A percentile compares a stretch with the other conserved stretches of the same genome.
Evolutionary conservation across 2,113 vertebrate genomes (phyloP).

Genomic region (Megaceryle torquata): DNA sequence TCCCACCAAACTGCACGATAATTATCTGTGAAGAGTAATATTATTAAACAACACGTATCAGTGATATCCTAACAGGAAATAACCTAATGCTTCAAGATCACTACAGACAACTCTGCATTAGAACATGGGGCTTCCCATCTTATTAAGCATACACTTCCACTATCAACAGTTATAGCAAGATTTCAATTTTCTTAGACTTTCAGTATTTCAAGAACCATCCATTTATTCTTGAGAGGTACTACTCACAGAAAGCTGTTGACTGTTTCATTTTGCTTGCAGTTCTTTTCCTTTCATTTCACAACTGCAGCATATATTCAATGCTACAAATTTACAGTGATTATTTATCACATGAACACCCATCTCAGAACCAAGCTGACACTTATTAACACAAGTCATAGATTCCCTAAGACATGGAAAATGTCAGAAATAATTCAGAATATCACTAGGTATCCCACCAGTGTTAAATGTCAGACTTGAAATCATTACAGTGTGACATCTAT

Average conservation of each 20-base stretch:
- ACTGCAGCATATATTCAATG: not conserved
- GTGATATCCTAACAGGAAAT: not conserved
- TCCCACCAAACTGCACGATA: constrained; percentile 97
- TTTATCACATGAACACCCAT: not conserved
- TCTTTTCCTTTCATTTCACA: not conserved
- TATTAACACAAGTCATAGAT: not conserved
- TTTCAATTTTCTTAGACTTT: not conserved
- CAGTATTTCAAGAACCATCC: not conserved
- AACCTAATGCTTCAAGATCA: not conserved
- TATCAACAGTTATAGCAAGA: not conserved
- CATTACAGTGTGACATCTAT: not conserved
- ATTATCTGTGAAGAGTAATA: constrained; percentile 80
- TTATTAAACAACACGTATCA: not conserved
- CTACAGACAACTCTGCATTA: not conserved
- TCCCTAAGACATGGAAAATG: not conserved
- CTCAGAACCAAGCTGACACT: not conserved
- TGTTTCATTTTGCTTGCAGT: not conserved
- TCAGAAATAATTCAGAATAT: not conserved
- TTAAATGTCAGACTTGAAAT: not conserved
- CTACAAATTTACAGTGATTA: not conserved
- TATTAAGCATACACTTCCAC: not conserved
- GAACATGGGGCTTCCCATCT: not conserved
- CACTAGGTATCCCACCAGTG: not conserved
- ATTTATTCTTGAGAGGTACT: not conserved
- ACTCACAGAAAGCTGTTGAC: not conserved